Percentiles rank a stretch among this genome's conserved stretches.
Evolutionary conservation across 2,113 vertebrate species (phyloP).

Genomic region (Herpailurus yagouaroundi): DNA sequence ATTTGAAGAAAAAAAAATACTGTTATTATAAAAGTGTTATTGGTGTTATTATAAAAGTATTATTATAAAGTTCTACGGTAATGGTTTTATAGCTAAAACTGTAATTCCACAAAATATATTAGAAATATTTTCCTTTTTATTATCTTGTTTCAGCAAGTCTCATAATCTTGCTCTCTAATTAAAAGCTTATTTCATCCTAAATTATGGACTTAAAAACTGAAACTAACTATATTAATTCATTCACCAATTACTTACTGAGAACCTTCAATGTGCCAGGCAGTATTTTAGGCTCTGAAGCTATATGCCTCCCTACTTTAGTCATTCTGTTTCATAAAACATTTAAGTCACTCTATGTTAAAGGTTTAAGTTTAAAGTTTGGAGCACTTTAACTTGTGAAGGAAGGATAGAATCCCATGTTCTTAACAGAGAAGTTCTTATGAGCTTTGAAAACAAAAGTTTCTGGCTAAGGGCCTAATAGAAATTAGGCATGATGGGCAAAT

Average conservation of each 20-base stretch:
- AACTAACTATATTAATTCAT: background rate
- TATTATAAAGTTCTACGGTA: background rate
- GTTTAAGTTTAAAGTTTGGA: background rate
- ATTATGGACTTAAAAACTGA: constrained; percentile 15
- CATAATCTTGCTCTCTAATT: constrained; percentile 27
- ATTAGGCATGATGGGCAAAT: background rate
- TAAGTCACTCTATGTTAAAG: background rate
- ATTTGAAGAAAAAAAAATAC: constrained; percentile 43
- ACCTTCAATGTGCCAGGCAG: background rate
- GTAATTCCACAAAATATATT: constrained; percentile 18
- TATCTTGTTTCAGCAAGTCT: constrained; percentile 20
- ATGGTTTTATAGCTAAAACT: constrained; percentile 20
- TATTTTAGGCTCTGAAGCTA: background rate
- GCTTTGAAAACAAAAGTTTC: constrained; percentile 49
- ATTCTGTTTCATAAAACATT: constrained; percentile 18
- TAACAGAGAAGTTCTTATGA: constrained; percentile 12
- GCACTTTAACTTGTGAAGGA: constrained; percentile 24
- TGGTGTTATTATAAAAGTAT: too few species aligned
- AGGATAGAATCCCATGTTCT: background rate
- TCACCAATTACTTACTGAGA: background rate
- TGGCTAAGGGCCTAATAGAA: background rate
- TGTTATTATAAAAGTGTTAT: too few species aligned
- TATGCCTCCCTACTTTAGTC: background rate
- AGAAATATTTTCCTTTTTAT: background rate
- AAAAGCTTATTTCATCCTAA: constrained; percentile 50